phyloP scores from a whole-genome alignment of 2,888 invertebrate species.

The Allophyes oxyacanthae region DNA sequence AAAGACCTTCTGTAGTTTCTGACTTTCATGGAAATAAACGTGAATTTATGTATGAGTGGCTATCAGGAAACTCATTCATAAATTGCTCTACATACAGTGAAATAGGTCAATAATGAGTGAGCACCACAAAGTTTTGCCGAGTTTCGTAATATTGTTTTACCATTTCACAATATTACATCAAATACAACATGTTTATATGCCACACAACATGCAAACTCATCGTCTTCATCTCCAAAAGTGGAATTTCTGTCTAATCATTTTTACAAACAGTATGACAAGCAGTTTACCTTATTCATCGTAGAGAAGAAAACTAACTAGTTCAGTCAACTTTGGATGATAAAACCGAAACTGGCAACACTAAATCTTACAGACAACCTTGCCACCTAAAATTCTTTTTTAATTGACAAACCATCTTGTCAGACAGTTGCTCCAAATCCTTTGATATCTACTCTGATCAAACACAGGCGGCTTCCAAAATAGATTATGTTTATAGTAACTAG shows the following conservation, averaged over 20 bases:
- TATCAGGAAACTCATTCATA: constrained; percentile 7
- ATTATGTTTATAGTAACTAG: constrained; percentile 58
- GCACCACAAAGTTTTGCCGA: too few species aligned
- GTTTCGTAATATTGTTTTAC: too few species aligned
- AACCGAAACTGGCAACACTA: constrained; percentile 19
- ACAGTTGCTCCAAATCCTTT: constrained; percentile 53
- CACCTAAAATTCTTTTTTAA: constrained; percentile 44
- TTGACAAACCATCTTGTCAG: constrained; percentile 47
- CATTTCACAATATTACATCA: too few species aligned
- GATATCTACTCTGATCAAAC: constrained; percentile 61
- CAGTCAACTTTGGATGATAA: background rate
- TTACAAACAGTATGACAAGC: too few species aligned
- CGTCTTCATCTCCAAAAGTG: too few species aligned
- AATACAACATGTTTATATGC: too few species aligned
- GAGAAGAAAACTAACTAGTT: background rate
- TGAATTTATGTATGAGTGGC: too few species aligned
- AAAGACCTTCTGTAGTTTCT: too few species aligned
- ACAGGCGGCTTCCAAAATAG: constrained; percentile 69
- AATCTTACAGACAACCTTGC: constrained; percentile 47
- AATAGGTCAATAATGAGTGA: background rate
- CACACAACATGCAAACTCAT: too few species aligned
- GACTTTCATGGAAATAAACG: too few species aligned
- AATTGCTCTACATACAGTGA: constrained; percentile 10
- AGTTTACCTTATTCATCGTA: background rate
- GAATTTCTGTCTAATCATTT: too few species aligned